A percentile compares a stretch with the other conserved stretches of the same genome.
Evolutionary conservation across 2,113 vertebrate genomes (phyloP).

Genomic region (Hyla sarda): DNA sequence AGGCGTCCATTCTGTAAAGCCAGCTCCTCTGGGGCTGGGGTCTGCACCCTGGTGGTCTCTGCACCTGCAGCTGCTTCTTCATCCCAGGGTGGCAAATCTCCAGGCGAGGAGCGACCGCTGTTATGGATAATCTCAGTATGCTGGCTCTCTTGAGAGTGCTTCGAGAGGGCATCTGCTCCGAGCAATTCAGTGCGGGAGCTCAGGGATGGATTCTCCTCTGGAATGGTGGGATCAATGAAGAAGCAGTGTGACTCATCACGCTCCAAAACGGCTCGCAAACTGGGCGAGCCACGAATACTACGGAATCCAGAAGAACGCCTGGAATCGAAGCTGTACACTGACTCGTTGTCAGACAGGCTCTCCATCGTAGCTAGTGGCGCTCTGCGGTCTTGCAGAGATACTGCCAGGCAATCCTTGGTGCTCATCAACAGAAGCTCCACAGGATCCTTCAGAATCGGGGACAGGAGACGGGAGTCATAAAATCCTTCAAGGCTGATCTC

Average conservation of each 20-base stretch:
- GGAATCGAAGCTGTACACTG: slow-evolving; percentile 95
- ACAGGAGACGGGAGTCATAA: slow-evolving; percentile 86
- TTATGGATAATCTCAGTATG: slow-evolving; percentile 69
- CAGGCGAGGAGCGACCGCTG: slow-evolving; percentile 73
- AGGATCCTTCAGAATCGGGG: slow-evolving; percentile 74
- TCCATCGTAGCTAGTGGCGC: slow-evolving; percentile 96
- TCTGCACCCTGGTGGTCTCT: slow-evolving; percentile 63
- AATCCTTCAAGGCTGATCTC: slow-evolving; percentile 96
- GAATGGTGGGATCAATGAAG: slow-evolving; percentile 91
- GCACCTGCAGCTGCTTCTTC: slow-evolving; percentile 66
- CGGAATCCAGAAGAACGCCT: slow-evolving; percentile 91
- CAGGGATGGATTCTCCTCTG: slow-evolving; percentile 95
- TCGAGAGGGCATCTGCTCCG: slow-evolving; percentile 89
- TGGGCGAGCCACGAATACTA: slow-evolving; percentile 91
- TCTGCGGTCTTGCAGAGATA: slow-evolving; percentile 90
- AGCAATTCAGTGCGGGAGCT: slow-evolving; percentile 96
- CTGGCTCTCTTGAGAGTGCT: slow-evolving; percentile 81
- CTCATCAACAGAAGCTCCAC: slow-evolving; percentile 93
- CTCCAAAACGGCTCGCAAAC: slow-evolving; percentile 89
- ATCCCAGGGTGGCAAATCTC: slow-evolving; percentile 72
- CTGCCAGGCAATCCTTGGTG: slow-evolving; percentile 88
- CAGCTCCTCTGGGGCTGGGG: slow-evolving; percentile 68
- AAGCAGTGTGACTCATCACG: slow-evolving; percentile 82
- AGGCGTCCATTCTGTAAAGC: slow-evolving; percentile 85
- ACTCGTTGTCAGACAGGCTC: slow-evolving; percentile 95